Evolutionary conservation across 2,113 vertebrate species (phyloP), one percentile per base, ranked within the genome.

Genomic region (Pelobates fuscus): DNA sequence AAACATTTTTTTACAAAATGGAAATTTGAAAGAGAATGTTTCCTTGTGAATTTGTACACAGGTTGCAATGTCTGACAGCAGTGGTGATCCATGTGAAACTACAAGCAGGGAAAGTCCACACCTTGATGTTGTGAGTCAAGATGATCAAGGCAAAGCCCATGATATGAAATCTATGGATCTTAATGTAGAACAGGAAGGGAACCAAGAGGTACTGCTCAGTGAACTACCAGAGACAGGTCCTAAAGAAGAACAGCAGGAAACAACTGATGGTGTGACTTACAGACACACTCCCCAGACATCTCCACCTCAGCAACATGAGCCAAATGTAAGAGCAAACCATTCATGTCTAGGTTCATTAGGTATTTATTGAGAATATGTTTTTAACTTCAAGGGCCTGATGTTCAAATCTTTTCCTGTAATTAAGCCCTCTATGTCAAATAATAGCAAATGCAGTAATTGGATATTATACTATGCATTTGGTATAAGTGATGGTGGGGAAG

Each of bases 241-340:
- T 67, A 61, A 54, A 65, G 52, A 64, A 71, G n/a, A 7, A 11
- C 17, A 8, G 1, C 4, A 5, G 8, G 15, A 2, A 17, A 43
- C 2, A 6, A 8, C 41, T n/a, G 32, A 66, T 26, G n/a, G 26
- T 25, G 24, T 23, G 26, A 49, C 67, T 17, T 18, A 17, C 18
- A n/a, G 18, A 43, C n/a, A 46, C 14, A 11, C 21, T 23, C 7
- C 11, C 20, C 3, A 3, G 3, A 29, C 20, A 43, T 2, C 17
- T 8, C 8, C 32, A 66, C 21, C 4, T 60, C n/a, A 60, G 23
- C 8, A 60, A 27, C 26, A 17, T 2, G 6, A 6, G 24, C 24
- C 8, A 2, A 60, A 60, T 60, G 58, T 60, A 60, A 2, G 58
- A 60, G 21, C 54, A 58, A n/a, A n/a, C n/a, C n/a, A n/a, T n/a